A percentile compares a stretch with the other conserved stretches of the same genome.
Conservation (phyloP, 2,797 vertebrate species). For the Fundulus diaphanus region DNA sequence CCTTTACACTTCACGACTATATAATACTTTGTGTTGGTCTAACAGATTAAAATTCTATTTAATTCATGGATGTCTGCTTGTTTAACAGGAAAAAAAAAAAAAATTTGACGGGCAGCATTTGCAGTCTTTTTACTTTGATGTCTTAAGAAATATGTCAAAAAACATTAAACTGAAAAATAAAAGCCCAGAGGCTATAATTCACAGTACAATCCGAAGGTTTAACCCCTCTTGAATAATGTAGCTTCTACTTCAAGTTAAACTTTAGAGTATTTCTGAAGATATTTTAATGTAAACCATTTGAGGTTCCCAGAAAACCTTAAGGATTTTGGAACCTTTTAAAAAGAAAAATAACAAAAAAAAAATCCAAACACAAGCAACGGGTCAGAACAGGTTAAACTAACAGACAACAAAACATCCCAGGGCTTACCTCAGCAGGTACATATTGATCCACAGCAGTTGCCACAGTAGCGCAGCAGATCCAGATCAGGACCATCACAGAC, state of each 20-base stretch:
- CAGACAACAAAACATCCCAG: neutral
- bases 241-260: neutral
- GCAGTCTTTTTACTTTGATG: neutral
- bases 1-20: no score
- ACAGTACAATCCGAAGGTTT: neutral
- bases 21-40: neutral
- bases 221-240: neutral
- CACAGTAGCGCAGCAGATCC: constrained; percentile 98
- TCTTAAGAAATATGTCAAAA: neutral
- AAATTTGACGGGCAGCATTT: neutral
- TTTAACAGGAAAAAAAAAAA: neutral
- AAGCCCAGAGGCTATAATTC: neutral
- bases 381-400: neutral
- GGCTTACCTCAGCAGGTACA: constrained; percentile 90
- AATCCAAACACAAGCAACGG: neutral
- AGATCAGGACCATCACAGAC: constrained; percentile 94
- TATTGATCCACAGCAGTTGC: constrained; percentile 97
- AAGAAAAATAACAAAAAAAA: neutral
- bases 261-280: neutral
- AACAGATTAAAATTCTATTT: neutral
- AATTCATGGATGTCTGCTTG: neutral
- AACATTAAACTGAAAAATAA: neutral
- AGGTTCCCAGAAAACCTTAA: neutral
- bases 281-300: neutral
- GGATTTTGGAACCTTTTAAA: neutral